These are phyloP conservation scores for Anolis carolinensis DNA, from an alignment of 2,113 vertebrate genomes.

Conservation along the genomic window DNA sequence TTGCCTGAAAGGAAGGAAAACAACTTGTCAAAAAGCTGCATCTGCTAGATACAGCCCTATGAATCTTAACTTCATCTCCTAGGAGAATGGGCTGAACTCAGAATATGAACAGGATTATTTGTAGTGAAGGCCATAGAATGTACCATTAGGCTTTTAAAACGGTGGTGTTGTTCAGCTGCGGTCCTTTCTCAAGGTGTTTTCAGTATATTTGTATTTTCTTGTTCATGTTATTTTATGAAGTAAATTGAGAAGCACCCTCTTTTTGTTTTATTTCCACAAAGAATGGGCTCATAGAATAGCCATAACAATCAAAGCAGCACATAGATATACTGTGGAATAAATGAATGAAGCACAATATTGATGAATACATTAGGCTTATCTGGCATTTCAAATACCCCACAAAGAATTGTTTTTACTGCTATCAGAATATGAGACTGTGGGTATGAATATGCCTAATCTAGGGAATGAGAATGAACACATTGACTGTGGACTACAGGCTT, in stretches of 20 bases:
- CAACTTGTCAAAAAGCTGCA: conserved; percentile 4
- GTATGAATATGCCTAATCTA: conserved; percentile 44
- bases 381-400: not conserved
- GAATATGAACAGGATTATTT: not conserved
- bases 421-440: conserved; percentile 21
- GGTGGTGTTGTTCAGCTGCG: not conserved
- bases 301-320: not conserved
- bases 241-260: not conserved
- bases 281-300: not conserved
- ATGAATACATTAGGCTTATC: not conserved
- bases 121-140: not conserved
- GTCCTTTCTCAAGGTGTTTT: not conserved
- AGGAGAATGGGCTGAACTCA: not conserved
- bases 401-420: conserved; percentile 38
- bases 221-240: not conserved
- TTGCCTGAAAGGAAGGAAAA: conserved; percentile 4
- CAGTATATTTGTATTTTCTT: not conserved
- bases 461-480: conserved; percentile 27
- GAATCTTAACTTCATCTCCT: not conserved
- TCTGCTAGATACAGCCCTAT: not conserved
- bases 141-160: not conserved
- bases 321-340: not conserved
- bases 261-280: not conserved
- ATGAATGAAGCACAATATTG: not conserved
- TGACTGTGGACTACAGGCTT: not conserved